Percentiles rank a stretch among this genome's conserved stretches.
Conservation (phyloP, 1,140 invertebrate genomes). For the Drosophila ananassae region DNA sequence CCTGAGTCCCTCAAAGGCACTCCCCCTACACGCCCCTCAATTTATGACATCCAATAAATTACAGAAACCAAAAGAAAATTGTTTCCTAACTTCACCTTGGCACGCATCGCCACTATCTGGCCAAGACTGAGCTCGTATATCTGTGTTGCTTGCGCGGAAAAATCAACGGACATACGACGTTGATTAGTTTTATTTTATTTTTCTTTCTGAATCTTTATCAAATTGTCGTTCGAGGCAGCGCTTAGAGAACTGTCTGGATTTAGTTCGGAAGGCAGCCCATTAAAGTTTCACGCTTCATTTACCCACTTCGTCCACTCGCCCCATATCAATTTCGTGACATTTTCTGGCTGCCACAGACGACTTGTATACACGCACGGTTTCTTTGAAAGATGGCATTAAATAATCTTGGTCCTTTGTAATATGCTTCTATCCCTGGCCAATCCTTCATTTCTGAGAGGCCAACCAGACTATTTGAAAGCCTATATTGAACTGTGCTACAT, state of each 20-base stretch:
- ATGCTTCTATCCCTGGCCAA: too few species aligned
- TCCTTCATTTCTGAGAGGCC: too few species aligned
- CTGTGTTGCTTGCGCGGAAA: constrained; percentile 45
- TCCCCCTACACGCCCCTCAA: constrained; percentile 28
- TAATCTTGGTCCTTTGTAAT: constrained; percentile 18
- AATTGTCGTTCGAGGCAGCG: constrained; percentile 17
- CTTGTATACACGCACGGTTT: constrained; percentile 37
- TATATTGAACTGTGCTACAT: too few species aligned
- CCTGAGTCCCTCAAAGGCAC: constrained; percentile 21
- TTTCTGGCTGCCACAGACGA: constrained; percentile 29
- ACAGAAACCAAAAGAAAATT: constrained; percentile 56
- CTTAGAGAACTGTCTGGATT: constrained; percentile 19
- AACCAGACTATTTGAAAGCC: neutral
- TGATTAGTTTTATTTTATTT: constrained; percentile 80
- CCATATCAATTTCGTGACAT: constrained; percentile 74
- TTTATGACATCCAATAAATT: constrained; percentile 75
- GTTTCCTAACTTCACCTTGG: constrained; percentile 74
- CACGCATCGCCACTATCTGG: constrained; percentile 49
- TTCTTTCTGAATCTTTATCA: constrained; percentile 66
- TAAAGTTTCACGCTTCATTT: constrained; percentile 77
- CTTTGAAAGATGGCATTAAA: constrained; percentile 48
- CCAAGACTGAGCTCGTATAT: constrained; percentile 29
- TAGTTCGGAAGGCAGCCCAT: constrained; percentile 64
- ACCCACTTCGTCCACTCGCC: constrained; percentile 79
- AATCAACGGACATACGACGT: constrained; percentile 76